Conservation (phyloP, 2,113 vertebrate genomes). For the Natator depressus region DNA sequence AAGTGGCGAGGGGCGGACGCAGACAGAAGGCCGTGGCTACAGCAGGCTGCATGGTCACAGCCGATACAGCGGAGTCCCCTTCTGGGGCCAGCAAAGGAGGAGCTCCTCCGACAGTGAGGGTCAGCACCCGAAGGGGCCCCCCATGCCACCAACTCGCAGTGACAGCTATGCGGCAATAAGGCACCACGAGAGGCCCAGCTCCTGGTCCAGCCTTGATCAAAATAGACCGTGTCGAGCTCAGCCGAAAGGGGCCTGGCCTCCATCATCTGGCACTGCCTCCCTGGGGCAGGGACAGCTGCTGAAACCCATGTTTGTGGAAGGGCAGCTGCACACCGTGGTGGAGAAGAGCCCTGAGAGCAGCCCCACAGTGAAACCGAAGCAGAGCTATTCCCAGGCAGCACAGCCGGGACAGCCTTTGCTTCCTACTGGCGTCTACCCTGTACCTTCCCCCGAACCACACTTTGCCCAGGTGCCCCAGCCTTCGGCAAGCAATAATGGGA, state of each 20-base stretch:
- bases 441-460: slow-evolving; percentile 89
- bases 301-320: slow-evolving; percentile 80
- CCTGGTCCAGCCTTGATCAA: slow-evolving; percentile 87
- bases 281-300: slow-evolving; percentile 53
- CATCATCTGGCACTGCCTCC: slow-evolving; percentile 71
- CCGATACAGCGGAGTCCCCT: slow-evolving; percentile 75
- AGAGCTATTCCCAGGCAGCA: slow-evolving; percentile 77
- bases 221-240: slow-evolving; percentile 79
- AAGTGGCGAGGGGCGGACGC: slow-evolving; percentile 51
- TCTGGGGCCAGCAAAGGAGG: slow-evolving; percentile 75
- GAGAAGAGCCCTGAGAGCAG: slow-evolving; percentile 97
- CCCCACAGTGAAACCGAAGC: slow-evolving; percentile 87
- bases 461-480: slow-evolving; percentile 86
- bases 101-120: slow-evolving; percentile 77
- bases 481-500: slow-evolving; percentile 67
- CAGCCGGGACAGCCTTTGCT: slow-evolving; percentile 85
- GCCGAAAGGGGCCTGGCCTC: slow-evolving; percentile 82
- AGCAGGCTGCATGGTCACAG: slow-evolving; percentile 60
- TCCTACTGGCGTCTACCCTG: slow-evolving; percentile 84
- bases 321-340: slow-evolving; percentile 90
- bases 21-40: slow-evolving; percentile 55
- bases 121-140: slow-evolving; percentile 75
- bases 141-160: slow-evolving; percentile 88
- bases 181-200: slow-evolving; percentile 89
- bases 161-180: slow-evolving; percentile 91